Conservation (phyloP, 2,113 vertebrate genomes). For the Mormyrus iriodes region DNA sequence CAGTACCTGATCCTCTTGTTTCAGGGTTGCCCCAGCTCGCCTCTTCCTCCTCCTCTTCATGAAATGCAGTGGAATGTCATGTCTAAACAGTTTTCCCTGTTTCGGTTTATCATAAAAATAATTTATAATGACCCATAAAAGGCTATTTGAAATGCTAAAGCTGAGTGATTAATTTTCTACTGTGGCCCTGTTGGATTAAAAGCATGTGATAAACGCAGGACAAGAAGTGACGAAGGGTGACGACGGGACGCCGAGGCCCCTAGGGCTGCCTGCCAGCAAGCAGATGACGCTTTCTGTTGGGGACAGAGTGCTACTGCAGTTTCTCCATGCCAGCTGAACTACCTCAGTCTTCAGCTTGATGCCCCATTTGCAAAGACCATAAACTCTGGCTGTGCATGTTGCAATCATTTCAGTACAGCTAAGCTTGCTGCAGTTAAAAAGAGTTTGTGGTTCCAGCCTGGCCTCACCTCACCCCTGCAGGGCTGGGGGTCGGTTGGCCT, state of each 20-base stretch:
- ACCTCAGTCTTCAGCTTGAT: neutral
- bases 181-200: neutral
- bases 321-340: neutral
- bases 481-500: neutral
- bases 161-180: neutral
- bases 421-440: neutral
- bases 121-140: neutral
- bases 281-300: neutral
- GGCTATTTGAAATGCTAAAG: neutral
- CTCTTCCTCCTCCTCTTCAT: neutral
- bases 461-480: neutral
- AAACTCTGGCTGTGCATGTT: neutral
- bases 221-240: neutral
- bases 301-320: neutral
- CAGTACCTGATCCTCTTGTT: neutral
- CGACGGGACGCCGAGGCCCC: neutral
- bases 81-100: neutral
- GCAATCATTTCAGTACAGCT: neutral
- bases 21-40: neutral
- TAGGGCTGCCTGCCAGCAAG: neutral
- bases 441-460: neutral
- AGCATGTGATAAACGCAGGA: neutral
- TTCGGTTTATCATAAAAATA: neutral
- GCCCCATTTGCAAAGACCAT: neutral
- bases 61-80: neutral